Conservation (phyloP, 1,140 invertebrate genomes). For the Bombus waltoni region DNA sequence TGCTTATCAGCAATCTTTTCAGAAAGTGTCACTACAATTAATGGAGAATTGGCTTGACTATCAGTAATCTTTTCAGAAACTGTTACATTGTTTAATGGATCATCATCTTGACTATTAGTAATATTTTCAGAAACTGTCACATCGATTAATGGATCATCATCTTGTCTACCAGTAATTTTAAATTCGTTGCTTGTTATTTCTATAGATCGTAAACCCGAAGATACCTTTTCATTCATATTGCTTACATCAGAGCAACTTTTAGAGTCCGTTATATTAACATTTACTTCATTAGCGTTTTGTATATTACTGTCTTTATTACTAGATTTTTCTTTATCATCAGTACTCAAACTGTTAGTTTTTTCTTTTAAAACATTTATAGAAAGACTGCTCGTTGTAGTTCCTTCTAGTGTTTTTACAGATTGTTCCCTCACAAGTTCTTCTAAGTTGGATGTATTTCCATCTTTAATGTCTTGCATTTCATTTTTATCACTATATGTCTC, state of each 20-base stretch:
- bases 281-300: neutral
- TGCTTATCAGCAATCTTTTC: neutral
- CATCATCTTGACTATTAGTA: too few species aligned
- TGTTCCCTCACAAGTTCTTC: too few species aligned
- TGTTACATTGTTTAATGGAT: too few species aligned
- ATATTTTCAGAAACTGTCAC: too few species aligned
- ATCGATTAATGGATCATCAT: too few species aligned
- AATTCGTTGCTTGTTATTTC: neutral
- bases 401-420: neutral
- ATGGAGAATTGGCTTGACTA: too few species aligned
- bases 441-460: too few species aligned
- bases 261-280: neutral
- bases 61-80: too few species aligned
- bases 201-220: neutral
- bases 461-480: neutral
- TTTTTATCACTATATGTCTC: neutral
- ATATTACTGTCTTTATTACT: neutral
- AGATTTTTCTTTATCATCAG: too few species aligned
- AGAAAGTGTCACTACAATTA: too few species aligned
- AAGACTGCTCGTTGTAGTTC: neutral
- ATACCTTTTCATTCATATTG: constrained; percentile 2
- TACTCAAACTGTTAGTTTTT: neutral
- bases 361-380: neutral
- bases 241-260: neutral
- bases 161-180: neutral